Percentiles rank a stretch among this genome's conserved stretches.
These are phyloP conservation scores for Antheraea assamensis DNA, from an alignment of 2,888 invertebrate genomes.

Conservation along the genomic window DNA sequence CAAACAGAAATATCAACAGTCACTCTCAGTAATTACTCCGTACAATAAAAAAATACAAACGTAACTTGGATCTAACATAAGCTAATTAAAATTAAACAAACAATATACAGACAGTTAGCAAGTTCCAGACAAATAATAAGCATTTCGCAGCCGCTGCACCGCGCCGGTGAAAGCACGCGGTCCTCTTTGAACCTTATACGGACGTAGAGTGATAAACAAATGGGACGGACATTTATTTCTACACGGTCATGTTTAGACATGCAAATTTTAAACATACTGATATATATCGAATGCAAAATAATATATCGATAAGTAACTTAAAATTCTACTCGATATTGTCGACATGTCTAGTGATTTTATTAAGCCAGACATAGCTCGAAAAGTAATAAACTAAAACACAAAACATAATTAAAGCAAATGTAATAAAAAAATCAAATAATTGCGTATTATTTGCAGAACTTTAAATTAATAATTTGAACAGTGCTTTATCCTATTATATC, in stretches of 20 bases:
- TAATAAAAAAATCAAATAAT: too few species aligned
- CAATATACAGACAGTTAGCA: conserved; percentile 19
- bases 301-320: too few species aligned
- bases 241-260: not conserved
- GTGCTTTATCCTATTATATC: too few species aligned
- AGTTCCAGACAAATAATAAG: conserved; percentile 44
- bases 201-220: conserved; percentile 18
- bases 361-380: too few species aligned
- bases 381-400: too few species aligned
- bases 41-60: not conserved
- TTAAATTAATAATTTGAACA: too few species aligned
- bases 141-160: conserved; percentile 31
- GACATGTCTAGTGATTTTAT: too few species aligned
- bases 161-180: conserved; percentile 49
- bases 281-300: too few species aligned
- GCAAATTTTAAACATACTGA: too few species aligned
- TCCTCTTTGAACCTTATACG: conserved; percentile 43
- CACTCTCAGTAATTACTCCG: conserved; percentile 4
- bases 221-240: conserved; percentile 17
- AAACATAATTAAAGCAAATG: too few species aligned
- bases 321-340: too few species aligned
- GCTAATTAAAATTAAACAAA: conserved; percentile 31
- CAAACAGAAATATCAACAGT: not conserved
- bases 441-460: too few species aligned
- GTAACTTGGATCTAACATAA: not conserved